Evolutionary conservation across 23 tunicate species (phyloP), one percentile per base, ranked within the genome.

Genomic region (Halocynthia aurantium): DNA sequence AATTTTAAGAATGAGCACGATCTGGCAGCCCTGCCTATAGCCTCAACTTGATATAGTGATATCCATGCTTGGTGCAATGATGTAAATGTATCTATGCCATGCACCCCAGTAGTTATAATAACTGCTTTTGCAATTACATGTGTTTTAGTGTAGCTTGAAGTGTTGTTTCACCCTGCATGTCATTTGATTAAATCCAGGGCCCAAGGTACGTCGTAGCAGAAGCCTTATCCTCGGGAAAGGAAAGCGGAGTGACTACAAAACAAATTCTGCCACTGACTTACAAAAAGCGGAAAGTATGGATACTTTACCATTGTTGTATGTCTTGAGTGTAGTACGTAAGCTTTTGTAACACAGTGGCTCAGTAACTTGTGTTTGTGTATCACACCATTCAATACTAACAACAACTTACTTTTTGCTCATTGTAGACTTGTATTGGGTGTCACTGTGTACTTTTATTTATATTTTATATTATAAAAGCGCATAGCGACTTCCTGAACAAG

Each of bases 191-290:
- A 44, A 55, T 11, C 31, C 63, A 74, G 57, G 82, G 84, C 86
- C 78, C 6, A 82, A 77, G 77, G 80, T 87, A 22, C 93, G 93
- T 7, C 75, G 93, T 6, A 82, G 83, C 15, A 71, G 83, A 22
- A 87, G 93, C 63, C 55, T 87, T 6, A 63, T 87, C 10, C 82
- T 87, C 8, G 81, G 85, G 17, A 58, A 56, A 20, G 63, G 81
- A 7, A 77, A 82, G 76, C 82, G 82, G 78, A 74, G 56, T 8
- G 64, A 52, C 12, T 18, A 74, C 21, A 74, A 74, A 74, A 74
- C 78, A 13, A 64, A 64, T 21, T 74, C 78, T 13, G 67, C 64
- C 15, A 74, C 78, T 54, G 78, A 74, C 31, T 54, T 74, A 44
- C 60, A 74, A 8, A 74, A 74, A 54, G 64, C 55, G 8, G 56